Conservation (phyloP, 2,113 vertebrate genomes). For the Eurystomus gularis region DNA sequence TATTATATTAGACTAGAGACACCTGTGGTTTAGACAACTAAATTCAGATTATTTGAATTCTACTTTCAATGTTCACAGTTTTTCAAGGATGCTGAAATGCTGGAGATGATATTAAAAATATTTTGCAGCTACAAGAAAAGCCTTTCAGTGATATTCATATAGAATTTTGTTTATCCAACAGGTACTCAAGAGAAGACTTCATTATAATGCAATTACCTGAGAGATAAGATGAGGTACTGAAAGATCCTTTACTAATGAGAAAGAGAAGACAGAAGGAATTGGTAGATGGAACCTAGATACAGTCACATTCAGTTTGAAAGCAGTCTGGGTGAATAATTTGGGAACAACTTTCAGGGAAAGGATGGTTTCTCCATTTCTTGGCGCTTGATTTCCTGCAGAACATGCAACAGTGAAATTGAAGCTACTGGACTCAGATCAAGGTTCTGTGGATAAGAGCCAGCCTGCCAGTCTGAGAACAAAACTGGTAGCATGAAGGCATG, state of each 20-base stretch:
- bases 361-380: not conserved
- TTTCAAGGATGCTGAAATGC: not conserved
- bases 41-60: not conserved
- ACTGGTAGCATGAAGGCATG: not conserved
- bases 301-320: not conserved
- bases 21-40: not conserved
- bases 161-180: not conserved
- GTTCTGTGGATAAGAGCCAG: not conserved
- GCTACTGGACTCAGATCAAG: not conserved
- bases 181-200: not conserved
- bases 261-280: not conserved
- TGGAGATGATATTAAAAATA: not conserved
- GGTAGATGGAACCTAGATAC: not conserved
- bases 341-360: not conserved
- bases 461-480: not conserved
- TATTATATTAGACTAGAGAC: not conserved
- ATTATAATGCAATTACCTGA: not conserved
- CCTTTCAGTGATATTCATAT: not conserved
- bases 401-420: not conserved
- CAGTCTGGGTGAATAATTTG: not conserved
- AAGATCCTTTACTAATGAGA: not conserved
- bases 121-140: not conserved
- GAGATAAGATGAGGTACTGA: not conserved
- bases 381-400: not conserved
- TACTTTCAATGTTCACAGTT: not conserved